phyloP scores from a whole-genome alignment of 1,140 invertebrate genomes.

The Cardiocondyla obscurior region DNA sequence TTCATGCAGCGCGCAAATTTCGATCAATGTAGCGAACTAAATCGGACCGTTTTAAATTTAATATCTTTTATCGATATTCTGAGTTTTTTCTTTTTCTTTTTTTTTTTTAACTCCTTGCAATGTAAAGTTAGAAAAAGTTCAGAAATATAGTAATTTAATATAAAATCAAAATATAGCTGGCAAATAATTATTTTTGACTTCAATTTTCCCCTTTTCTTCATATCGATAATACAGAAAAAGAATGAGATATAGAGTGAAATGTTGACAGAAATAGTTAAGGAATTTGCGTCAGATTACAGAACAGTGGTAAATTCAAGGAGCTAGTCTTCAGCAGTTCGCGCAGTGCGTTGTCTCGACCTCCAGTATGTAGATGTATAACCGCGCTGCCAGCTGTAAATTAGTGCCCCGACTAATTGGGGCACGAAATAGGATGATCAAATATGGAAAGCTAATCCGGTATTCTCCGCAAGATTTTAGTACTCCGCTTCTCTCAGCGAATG shows the following conservation, averaged over 20 bases:
- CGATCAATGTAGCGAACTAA: background rate
- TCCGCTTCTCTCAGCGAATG: constrained; percentile 12
- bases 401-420: constrained; percentile 52
- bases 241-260: background rate
- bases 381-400: constrained; percentile 52
- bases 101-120: background rate
- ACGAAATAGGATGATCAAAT: constrained; percentile 57
- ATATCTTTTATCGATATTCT: background rate
- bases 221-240: background rate
- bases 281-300: constrained; percentile 45
- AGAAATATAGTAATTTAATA: background rate
- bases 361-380: constrained; percentile 42
- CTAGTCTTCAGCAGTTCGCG: constrained; percentile 50
- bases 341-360: constrained; percentile 40
- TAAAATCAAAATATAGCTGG: background rate
- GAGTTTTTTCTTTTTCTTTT: background rate
- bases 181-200: background rate
- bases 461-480: constrained; percentile 52
- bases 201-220: background rate
- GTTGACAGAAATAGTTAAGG: constrained; percentile 53
- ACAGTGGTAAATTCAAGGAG: constrained; percentile 28
- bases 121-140: background rate
- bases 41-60: background rate
- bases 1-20: background rate
- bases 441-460: constrained; percentile 55